phyloP scores from a whole-genome alignment of 2,113 vertebrate genomes.

The Andinoacara biseriatus region DNA sequence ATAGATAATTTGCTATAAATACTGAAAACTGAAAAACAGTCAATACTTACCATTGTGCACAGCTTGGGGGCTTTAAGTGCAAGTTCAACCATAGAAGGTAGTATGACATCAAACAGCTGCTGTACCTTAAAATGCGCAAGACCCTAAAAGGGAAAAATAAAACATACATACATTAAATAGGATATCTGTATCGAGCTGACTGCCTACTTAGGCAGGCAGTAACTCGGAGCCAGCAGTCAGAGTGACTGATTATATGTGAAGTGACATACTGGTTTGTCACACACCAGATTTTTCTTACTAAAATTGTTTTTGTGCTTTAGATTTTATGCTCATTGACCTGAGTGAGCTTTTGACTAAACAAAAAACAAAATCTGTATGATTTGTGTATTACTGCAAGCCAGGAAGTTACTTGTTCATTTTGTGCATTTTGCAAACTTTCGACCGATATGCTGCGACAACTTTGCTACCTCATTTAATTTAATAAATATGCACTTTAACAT shows the following conservation, averaged over 20 bases:
- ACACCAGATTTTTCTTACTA: neutral
- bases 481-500: constrained; percentile 1
- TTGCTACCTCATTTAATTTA: neutral
- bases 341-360: neutral
- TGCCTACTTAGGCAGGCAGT: constrained; percentile 29
- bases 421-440: neutral
- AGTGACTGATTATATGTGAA: constrained; percentile 37
- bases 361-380: neutral
- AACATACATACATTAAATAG: constrained; percentile 17
- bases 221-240: constrained; percentile 33
- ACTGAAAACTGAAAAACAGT: neutral
- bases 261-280: constrained; percentile 4
- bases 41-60: constrained; percentile 89
- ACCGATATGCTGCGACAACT: neutral
- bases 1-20: neutral
- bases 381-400: neutral
- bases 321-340: neutral
- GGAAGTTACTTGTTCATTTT: neutral
- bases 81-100: constrained; percentile 90
- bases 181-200: neutral
- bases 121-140: constrained; percentile 87
- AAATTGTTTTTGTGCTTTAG: neutral
- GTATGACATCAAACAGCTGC: constrained; percentile 84
- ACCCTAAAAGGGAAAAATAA: constrained; percentile 73
- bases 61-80: constrained; percentile 87